phyloP scores from a whole-genome alignment of 2,113 vertebrate species.

The Otis tarda region DNA sequence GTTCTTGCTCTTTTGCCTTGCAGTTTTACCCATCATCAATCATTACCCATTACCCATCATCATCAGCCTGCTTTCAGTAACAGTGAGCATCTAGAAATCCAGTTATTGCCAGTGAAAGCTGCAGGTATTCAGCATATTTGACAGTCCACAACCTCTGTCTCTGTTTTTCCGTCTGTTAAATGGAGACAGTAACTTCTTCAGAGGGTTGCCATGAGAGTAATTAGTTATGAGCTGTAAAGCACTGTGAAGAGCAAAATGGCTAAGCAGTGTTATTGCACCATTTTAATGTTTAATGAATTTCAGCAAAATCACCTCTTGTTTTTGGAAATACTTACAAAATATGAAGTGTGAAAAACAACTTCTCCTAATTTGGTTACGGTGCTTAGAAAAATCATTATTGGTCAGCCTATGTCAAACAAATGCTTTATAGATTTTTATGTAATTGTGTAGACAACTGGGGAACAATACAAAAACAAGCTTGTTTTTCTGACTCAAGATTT shows the following conservation, averaged over 20 bases:
- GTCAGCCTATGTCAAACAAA: background rate
- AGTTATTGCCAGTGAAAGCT: background rate
- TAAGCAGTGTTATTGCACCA: background rate
- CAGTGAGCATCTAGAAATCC: background rate
- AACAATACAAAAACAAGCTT: conserved; percentile 25
- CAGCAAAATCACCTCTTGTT: background rate
- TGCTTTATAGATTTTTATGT: background rate
- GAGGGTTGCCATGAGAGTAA: background rate
- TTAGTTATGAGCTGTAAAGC: background rate
- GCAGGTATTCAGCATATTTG: background rate
- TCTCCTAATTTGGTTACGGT: background rate
- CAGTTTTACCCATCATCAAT: background rate
- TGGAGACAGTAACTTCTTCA: background rate
- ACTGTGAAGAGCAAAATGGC: background rate
- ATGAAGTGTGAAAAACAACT: conserved; percentile 8
- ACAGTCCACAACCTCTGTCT: background rate
- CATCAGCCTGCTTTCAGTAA: background rate
- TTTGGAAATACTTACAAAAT: background rate
- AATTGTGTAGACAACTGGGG: background rate
- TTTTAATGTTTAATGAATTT: background rate
- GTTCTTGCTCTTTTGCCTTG: background rate
- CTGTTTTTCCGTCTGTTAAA: background rate
- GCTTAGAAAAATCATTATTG: conserved; percentile 10
- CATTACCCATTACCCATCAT: background rate
- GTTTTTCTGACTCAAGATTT: conserved; percentile 15